Evolutionary conservation across 2,888 invertebrate species (phyloP), one percentile per base, ranked within the genome.

Genomic region (Amphimallon solstitiale): DNA sequence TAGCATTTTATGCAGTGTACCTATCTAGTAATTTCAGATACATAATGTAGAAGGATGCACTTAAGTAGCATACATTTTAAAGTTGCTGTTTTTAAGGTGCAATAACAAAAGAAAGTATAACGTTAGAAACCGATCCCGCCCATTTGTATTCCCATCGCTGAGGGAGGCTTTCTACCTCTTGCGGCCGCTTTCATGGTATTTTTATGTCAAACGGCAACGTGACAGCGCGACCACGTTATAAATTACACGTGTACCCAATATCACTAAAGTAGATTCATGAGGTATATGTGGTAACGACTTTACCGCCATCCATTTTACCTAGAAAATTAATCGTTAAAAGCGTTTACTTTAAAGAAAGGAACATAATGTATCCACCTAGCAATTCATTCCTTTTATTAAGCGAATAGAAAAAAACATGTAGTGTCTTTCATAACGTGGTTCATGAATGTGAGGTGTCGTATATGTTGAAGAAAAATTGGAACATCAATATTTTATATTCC

Each of bases 161-260:
- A 65, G 60, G 62, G 62, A 19, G 19, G 6, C 7, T 23, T 48
- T 48, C 48, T n/a, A 19, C 48, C 21, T 52, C 14, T 66, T 70
- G 68, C 69, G 69, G 68, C 65, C 61, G 65, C 63, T 70, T 72
- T 73, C 70, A 73, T 67, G 67, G 62, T 69, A 73, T 68, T 73
- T 73, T 73, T 73, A 73, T 71, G 71, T 70, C 71, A 67, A 71
- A 67, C 68, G 69, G 59, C 66, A 69, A 71, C 72, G 72, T 72
- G 71, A 70, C 70, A 70, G 67, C 69, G 68, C 64, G 66, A 68
- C 69, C 62, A 56, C 56, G 52, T 70, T 70, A 61, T 72, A 71
- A 72, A 72, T 70, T 71, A 69, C 68, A 45, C 63, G 48, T 54
- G 43, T 68, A 66, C 68, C 66, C 63, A 51, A 34, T 51, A 51